Base-by-base conservation (phyloP, 1,140 invertebrate genomes). In the Rhyacophila brunnea region DNA sequence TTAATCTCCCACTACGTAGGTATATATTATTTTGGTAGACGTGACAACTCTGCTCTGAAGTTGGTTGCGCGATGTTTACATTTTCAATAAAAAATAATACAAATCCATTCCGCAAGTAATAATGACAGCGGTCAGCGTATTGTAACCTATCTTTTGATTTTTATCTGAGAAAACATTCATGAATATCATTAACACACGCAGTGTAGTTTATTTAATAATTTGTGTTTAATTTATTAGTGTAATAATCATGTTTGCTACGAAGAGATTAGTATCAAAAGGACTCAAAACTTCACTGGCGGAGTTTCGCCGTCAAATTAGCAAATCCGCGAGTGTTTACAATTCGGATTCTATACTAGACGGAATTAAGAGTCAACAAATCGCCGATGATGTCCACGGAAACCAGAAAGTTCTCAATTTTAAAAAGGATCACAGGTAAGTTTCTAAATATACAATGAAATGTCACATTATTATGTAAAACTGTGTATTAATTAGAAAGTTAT, bases 301-400 rank as follows among this genome's bases (percentile, higher is more conserved):
- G 67, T 60, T 79, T 53, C 71, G 73, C 58, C 73, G 81, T 50
- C 73, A 74, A 43, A 82, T 82, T 53, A 81, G 80, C 69, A 82
- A 81, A 70, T 82, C 80, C 0, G 76, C 78, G 11, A 80, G 74
- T 56, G 77, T 76, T 18, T 76, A 77, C n/a, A 82, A 83, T 64
- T 82, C 80, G n/a, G 80, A 82, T 64, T 75, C 79, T 13, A 80
- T 83, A 70, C 68, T 77, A 15, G 75, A 80, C 62, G 70, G 71
- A 64, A 47, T 5, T 17, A 56, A 56, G 20, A 43, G 64, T 61
- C 38, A 71, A 47, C 67, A 73, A 48, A 73, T 75, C 67, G 73
- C 65, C 57, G 72, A 79, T 13, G 75, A 79, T 47, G 50, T 62
- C 4, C 68, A 67, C 43, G 63, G 65, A 14, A 70, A 71, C n/a